Evolutionary conservation across 2,113 vertebrate species (phyloP).

Genomic region (Cnemophilus loriae): DNA sequence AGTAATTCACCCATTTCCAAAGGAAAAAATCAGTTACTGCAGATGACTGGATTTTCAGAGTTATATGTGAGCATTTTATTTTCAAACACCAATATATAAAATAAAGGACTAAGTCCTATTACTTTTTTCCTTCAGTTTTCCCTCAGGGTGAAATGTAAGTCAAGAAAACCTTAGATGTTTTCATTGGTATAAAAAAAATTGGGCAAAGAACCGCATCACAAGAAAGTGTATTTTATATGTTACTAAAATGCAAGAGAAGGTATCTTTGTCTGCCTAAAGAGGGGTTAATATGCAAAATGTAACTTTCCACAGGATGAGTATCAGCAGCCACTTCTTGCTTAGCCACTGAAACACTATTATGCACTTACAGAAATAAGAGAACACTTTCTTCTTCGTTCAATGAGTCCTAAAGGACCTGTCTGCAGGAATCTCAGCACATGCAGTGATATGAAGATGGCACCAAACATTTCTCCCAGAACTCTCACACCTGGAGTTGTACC

Average conservation of each 20-base stretch:
- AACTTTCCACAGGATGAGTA: background rate
- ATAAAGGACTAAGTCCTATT: background rate
- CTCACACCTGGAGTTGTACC: background rate
- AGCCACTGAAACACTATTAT: background rate
- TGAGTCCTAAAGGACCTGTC: background rate
- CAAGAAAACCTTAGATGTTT: background rate
- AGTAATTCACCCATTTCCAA: background rate
- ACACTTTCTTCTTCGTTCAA: background rate
- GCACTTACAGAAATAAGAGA: background rate
- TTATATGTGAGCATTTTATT: background rate
- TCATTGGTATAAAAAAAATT: background rate
- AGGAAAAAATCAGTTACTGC: background rate
- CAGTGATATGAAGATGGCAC: rapidly evolving
- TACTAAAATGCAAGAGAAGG: background rate
- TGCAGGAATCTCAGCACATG: background rate
- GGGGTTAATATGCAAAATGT: background rate
- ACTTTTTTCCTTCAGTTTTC: background rate
- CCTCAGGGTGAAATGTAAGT: background rate
- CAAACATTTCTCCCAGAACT: background rate
- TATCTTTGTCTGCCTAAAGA: background rate
- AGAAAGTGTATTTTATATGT: background rate
- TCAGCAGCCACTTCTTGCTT: background rate
- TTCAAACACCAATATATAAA: background rate
- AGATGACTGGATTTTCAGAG: background rate
- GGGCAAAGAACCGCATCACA: background rate